A percentile compares a stretch with the other conserved stretches of the same genome.
Conservation (phyloP, 2,888 invertebrate genomes). For the Agonopterix subpropinquella region DNA sequence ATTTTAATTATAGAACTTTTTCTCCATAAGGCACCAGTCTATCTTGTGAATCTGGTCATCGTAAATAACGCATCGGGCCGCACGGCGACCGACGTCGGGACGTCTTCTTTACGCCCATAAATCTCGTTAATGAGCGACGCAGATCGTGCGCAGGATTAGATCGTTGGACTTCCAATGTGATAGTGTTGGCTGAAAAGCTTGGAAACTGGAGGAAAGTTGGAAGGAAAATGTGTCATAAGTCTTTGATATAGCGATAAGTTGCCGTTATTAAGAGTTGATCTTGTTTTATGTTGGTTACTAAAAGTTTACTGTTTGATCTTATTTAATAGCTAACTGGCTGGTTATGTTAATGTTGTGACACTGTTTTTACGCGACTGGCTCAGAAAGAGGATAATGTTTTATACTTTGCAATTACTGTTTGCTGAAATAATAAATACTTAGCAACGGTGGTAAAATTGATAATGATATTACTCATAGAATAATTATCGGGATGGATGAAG, state of each 20-base stretch:
- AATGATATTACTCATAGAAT: too few relatives aligned
- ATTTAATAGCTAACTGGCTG: too few relatives aligned
- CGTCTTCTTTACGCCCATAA: slow-evolving; percentile 64
- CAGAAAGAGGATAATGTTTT: too few relatives aligned
- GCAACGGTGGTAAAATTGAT: too few relatives aligned
- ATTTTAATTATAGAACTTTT: slow-evolving; percentile 17
- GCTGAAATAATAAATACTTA: too few relatives aligned
- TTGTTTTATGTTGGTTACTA: too few relatives aligned
- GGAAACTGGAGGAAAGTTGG: slow-evolving; percentile 1
- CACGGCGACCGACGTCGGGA: slow-evolving; percentile 44
- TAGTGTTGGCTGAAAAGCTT: slow-evolving; percentile 8
- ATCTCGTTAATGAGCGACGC: slow-evolving; percentile 70
- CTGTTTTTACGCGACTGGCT: too few relatives aligned
- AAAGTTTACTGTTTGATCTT: too few relatives aligned
- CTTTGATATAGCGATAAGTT: not conserved
- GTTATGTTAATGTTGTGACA: too few relatives aligned
- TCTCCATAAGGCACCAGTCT: slow-evolving; percentile 25
- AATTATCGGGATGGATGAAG: too few relatives aligned
- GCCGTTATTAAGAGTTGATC: too few relatives aligned
- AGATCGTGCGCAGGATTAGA: slow-evolving; percentile 62
- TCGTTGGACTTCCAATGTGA: slow-evolving; percentile 26
- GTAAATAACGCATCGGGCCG: slow-evolving; percentile 59
- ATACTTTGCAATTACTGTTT: too few relatives aligned
- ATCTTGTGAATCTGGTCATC: slow-evolving; percentile 18
- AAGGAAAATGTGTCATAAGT: not conserved